A percentile compares a stretch with the other conserved stretches of the same genome.
Conservation (phyloP, 2,888 invertebrate species). For the Gandaritis pyraliata region DNA sequence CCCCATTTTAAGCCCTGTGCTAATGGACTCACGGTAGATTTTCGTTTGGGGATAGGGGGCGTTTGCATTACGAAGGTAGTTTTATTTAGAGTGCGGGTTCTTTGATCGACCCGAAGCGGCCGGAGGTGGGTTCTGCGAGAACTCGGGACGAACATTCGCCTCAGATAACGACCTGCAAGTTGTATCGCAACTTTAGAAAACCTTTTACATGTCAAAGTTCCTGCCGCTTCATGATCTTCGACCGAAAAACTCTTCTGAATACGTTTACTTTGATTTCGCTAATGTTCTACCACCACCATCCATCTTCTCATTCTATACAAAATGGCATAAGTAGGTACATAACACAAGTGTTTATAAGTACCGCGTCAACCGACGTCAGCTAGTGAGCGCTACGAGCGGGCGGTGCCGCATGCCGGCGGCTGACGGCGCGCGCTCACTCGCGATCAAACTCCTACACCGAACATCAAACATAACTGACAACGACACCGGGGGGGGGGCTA, state of each 20-base stretch:
- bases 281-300: no score
- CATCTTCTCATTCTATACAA: no score
- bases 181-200: conserved; percentile 9
- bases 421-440: background rate
- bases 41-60: background rate
- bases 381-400: no score
- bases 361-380: no score
- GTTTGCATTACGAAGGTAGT: conserved; percentile 20
- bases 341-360: no score
- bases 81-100: conserved; percentile 14
- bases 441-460: conserved; percentile 5
- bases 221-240: background rate
- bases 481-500: background rate
- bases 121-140: background rate
- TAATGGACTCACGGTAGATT: background rate
- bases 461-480: conserved; percentile 3
- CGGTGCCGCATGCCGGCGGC: no score
- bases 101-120: conserved; percentile 19
- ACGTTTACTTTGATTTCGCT: no score
- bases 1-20: conserved; percentile 5
- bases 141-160: background rate
- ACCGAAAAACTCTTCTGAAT: no score
- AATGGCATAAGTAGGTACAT: no score
- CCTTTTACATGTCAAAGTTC: conserved; percentile 8
- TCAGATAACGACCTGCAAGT: conserved; percentile 13